Evolutionary conservation across 2,797 vertebrate genomes (phyloP).

Genomic region (Micropoecilia bifurca): DNA sequence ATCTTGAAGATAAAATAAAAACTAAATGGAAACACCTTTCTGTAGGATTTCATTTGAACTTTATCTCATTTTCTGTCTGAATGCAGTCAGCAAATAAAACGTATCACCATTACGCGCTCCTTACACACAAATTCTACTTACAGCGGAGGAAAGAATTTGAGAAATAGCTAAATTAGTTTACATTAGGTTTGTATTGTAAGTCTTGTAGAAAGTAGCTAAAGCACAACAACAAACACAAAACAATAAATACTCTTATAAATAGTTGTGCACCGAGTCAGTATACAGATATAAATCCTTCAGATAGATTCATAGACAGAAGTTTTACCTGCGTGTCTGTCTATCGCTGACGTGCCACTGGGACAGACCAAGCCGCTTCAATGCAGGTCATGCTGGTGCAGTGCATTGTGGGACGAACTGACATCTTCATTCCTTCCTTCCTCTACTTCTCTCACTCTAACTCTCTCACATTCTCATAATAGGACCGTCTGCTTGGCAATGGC

Average conservation of each 20-base stretch:
- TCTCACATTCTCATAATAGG: constrained; percentile 73
- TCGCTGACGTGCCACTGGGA: constrained; percentile 74
- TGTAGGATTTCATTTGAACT: constrained; percentile 39
- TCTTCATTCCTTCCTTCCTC: constrained; percentile 67
- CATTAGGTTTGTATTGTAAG: not conserved
- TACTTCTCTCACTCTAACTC: constrained; percentile 56
- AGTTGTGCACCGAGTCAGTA: not conserved
- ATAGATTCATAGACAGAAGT: constrained; percentile 18
- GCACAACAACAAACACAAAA: constrained; percentile 3
- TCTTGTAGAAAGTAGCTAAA: not conserved
- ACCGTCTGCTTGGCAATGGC: constrained; percentile 79
- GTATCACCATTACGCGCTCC: not conserved
- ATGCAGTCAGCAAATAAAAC: constrained; percentile 15
- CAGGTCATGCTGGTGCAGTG: constrained; percentile 74
- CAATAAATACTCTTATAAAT: not conserved
- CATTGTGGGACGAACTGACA: constrained; percentile 75
- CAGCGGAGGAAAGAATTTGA: not conserved
- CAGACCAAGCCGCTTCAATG: constrained; percentile 66
- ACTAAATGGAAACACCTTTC: constrained; percentile 58
- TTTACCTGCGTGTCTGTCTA: constrained; percentile 80
- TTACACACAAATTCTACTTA: not conserved
- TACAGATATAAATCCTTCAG: not conserved
- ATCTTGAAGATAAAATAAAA: constrained; percentile 65
- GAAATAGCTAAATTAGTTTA: constrained; percentile 1
- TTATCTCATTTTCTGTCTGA: constrained; percentile 24